A percentile compares a stretch with the other conserved stretches of the same genome.
phyloP scores from a whole-genome alignment of 2,797 vertebrate species.

The Remorina albescens region DNA sequence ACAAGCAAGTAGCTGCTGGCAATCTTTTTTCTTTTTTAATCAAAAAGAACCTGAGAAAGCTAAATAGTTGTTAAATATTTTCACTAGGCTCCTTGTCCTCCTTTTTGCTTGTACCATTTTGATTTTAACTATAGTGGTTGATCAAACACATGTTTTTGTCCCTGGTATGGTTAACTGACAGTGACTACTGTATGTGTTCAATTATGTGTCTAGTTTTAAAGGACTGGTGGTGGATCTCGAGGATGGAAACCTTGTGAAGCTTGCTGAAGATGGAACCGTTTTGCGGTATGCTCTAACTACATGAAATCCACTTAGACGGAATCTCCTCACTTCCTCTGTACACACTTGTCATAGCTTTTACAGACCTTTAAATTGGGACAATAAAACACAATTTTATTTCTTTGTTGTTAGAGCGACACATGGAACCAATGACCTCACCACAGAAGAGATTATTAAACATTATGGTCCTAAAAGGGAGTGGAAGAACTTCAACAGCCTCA shows the following conservation, averaged over 20 bases:
- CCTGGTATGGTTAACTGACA: background rate
- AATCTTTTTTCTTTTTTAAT: no score
- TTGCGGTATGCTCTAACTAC: conserved; percentile 85
- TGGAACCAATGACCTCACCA: conserved; percentile 88
- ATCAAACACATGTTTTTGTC: background rate
- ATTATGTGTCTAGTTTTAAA: conserved; percentile 88
- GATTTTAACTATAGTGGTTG: background rate
- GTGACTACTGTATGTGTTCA: background rate
- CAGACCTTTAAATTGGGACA: background rate
- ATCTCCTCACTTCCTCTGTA: background rate
- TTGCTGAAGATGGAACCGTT: conserved; percentile 93
- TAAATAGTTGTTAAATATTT: no score
- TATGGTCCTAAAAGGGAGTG: conserved; percentile 90
- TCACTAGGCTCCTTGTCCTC: background rate
- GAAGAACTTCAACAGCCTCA: conserved; percentile 91
- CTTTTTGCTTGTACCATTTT: background rate
- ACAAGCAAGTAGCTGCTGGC: no score
- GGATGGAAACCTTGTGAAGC: conserved; percentile 95
- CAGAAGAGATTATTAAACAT: conserved; percentile 86
- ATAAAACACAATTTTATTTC: conserved; percentile 4
- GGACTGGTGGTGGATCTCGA: conserved; percentile 94
- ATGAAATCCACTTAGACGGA: conserved; percentile 2
- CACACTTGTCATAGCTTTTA: background rate
- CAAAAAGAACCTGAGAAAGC: no score
- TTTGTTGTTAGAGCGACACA: conserved; percentile 89